Percentiles rank a stretch among this genome's conserved stretches.
These are phyloP conservation scores for Branchellion lobata DNA, from an alignment of 2,888 invertebrate genomes.

Conservation along the genomic window DNA sequence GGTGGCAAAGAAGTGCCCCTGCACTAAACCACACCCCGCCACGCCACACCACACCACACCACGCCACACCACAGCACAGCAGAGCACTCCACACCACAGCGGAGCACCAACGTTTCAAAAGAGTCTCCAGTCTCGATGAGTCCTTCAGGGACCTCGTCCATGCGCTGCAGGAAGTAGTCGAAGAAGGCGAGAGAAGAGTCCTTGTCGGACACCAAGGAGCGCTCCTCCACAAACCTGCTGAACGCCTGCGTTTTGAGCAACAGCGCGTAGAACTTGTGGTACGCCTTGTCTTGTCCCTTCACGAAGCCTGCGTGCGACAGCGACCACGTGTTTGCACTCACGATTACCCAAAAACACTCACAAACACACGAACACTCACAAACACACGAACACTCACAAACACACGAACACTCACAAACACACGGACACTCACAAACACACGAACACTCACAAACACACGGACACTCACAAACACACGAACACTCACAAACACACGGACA, in stretches of 20 bases:
- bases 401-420: no score
- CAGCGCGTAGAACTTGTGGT: slow-evolving; percentile 77
- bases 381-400: no score
- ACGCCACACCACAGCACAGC: not conserved
- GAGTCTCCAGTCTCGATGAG: not conserved
- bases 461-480: no score
- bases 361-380: not conserved
- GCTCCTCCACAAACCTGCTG: slow-evolving; percentile 94
- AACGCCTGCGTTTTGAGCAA: slow-evolving; percentile 95
- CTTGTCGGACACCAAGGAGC: slow-evolving; percentile 96
- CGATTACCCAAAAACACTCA: not conserved
- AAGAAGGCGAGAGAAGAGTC: slow-evolving; percentile 93
- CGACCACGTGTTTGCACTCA: not conserved
- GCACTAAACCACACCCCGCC: not conserved
- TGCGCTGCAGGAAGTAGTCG: slow-evolving; percentile 86
- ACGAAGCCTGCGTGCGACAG: slow-evolving; percentile 56
- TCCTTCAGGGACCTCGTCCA: slow-evolving; percentile 48
- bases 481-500: no score
- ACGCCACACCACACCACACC: slow-evolving; percentile 51
- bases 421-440: no score
- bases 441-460: no score
- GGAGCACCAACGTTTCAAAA: not conserved
- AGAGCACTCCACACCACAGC: not conserved
- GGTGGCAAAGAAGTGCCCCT: not conserved
- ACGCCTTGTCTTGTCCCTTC: slow-evolving; percentile 61